Percentiles rank a stretch among this genome's conserved stretches.
These are phyloP conservation scores for Centruroides vittatus DNA, from an alignment of 1,140 invertebrate species.

Conservation along the genomic window DNA sequence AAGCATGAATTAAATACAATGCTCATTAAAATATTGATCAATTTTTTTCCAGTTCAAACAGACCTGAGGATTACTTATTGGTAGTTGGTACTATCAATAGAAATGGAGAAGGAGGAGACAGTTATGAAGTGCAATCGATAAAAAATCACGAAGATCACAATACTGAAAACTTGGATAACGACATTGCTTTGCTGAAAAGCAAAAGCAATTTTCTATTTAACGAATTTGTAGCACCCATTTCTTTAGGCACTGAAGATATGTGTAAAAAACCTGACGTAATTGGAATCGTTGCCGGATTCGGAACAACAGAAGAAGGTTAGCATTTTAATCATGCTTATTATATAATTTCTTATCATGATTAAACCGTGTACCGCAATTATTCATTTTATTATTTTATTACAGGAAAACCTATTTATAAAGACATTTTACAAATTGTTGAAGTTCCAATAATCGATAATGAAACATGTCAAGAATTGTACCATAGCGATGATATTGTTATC, in stretches of 20 bases:
- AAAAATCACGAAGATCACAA: conserved; percentile 20
- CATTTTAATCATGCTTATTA: not conserved
- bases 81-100: conserved; percentile 16
- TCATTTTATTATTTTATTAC: too few species aligned
- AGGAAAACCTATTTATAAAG: too few species aligned
- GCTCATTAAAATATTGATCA: too few species aligned
- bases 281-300: conserved; percentile 16
- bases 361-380: too few species aligned
- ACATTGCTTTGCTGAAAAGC: conserved; percentile 45
- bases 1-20: too few species aligned
- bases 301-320: conserved; percentile 10
- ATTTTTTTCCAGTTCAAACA: too few species aligned
- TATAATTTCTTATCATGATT: too few species aligned
- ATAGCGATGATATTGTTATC: too few species aligned
- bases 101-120: not conserved
- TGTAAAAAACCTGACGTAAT: conserved; percentile 6
- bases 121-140: conserved; percentile 12
- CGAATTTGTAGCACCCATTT: conserved; percentile 49
- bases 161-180: conserved; percentile 45
- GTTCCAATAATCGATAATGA: too few species aligned
- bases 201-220: conserved; percentile 40
- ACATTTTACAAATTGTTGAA: too few species aligned
- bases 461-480: too few species aligned
- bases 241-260: conserved; percentile 39
- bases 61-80: conserved; percentile 4